Base-by-base conservation (phyloP, 2,888 invertebrate species). In the Esperia sulphurella region DNA sequence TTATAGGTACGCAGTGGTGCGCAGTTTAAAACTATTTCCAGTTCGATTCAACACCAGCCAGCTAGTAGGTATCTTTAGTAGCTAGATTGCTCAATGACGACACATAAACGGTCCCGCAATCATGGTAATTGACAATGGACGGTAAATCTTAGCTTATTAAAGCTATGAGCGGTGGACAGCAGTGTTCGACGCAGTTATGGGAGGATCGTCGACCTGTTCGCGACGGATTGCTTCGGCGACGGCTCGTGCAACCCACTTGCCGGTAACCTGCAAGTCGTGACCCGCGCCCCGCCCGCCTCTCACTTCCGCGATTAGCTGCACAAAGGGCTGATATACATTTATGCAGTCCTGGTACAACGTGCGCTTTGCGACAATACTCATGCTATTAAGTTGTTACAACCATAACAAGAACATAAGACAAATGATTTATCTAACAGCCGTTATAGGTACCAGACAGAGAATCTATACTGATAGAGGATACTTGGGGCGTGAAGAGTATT, bases 101-200 rank as follows among this genome's bases (percentile, higher is more conserved):
- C 40, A 46, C 41, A 48, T 45, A 48, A 58, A 47, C 54, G 59
- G 52, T 61, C 56, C 65, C 53, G 65, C 68, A 71, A 71, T 75
- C 68, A 57, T 61, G 48, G 67, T 68, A 71, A 76, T 74, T 69
- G 72, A 62, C 63, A 68, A 68, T 62, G 58, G 64, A 54, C 63
- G 58, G 55, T 67, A 71, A 74, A 72, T 74, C 72, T 64, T 56
- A 48, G 53, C 57, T 64, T 61, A 70, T 71, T 67, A 63, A 58
- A 55, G 41, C 13, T 9, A 43, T 33, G 44, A 45, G 38, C 29
- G 33, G 13, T 13, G 35, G 8, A 33, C 33, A 33, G 33, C 8
- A 40, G 42, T 37, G 31, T 14, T 14, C 28, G 12, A 8, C 33
- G 33, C 13, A 31, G 42, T 42, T 12, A 37, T 14, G 30, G 42